Evolutionary conservation across 2,888 invertebrate genomes (phyloP), one percentile per base, ranked within the genome.

Genomic region (Nysson spinosus): DNA sequence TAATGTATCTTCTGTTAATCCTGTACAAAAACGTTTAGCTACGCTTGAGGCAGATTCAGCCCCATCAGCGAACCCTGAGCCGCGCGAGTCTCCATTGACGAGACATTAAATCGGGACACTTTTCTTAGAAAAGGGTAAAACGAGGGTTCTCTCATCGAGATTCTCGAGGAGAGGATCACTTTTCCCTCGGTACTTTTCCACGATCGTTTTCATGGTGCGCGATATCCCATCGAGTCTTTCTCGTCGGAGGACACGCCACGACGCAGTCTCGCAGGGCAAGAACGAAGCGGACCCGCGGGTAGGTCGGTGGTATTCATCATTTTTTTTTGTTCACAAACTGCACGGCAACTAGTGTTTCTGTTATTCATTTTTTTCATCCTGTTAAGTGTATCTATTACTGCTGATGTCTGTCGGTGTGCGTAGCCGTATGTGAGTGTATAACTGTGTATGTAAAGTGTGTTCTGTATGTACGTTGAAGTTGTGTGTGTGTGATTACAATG

Each of bases 271-370:
- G 73, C 70, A 78, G 75, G 82, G 80, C 82, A 80, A 83, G 80
- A 85, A 86, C 85, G 86, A 86, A 86, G 86, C 86, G 86, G 86
- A 86, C 86, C 86, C 86, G 86, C 86, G 86, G 86, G 86, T 86
- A 86, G 86, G 86, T 86, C 86, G 82, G 82, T 86, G 83, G 78
- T 79, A 82, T 81, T 76, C 76, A 72, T 80, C 80, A 78, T 62
- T 62, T 75, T 73, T 63, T 77, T 79, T 72, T 72, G 69, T 77
- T 77, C 63, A 77, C 76, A 79, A 83, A 83, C 82, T 83, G 79
- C 84, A 83, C 86, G 84, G 85, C 83, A 82, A 83, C 81, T 83
- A 85, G 82, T 85, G 75, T 83, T 65, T 83, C 71, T 72, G 75
- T 81, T 78, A 69, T 78, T 77, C 72, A 55, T 83, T 24, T 81